Evolutionary conservation across 2,797 vertebrate genomes (phyloP).

Genomic region (Ctenopoma kingsleyae): DNA sequence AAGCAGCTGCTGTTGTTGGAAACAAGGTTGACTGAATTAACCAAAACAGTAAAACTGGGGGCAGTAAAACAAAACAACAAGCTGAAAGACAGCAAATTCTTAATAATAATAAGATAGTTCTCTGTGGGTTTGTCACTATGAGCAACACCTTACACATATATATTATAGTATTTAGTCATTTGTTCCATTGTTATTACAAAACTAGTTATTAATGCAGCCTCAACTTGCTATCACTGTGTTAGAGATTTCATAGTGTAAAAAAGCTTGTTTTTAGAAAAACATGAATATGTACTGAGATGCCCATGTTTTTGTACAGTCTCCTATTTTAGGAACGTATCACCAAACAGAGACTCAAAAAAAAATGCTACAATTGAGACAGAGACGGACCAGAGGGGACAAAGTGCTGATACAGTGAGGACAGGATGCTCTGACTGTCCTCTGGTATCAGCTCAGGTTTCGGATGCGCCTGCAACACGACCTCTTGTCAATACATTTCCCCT

Average conservation of each 20-base stretch:
- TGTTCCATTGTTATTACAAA: not conserved
- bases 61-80: not conserved
- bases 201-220: not conserved
- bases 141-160: not conserved
- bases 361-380: slow-evolving; percentile 15
- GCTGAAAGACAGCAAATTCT: not conserved
- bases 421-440: slow-evolving; percentile 62
- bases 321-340: slow-evolving; percentile 11
- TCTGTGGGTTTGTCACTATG: not conserved
- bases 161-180: not conserved
- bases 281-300: not conserved
- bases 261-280: no score
- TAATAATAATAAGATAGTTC: not conserved
- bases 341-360: slow-evolving; percentile 3
- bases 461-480: slow-evolving; percentile 68
- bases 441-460: slow-evolving; percentile 65
- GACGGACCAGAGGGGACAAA: slow-evolving; percentile 12
- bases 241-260: not conserved
- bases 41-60: not conserved
- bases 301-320: not conserved
- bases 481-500: slow-evolving; percentile 60
- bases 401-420: slow-evolving; percentile 36
- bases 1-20: not conserved
- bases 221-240: not conserved
- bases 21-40: not conserved